phyloP scores from a whole-genome alignment of 2,113 vertebrate genomes.

The Pangasianodon hypophthalmus region DNA sequence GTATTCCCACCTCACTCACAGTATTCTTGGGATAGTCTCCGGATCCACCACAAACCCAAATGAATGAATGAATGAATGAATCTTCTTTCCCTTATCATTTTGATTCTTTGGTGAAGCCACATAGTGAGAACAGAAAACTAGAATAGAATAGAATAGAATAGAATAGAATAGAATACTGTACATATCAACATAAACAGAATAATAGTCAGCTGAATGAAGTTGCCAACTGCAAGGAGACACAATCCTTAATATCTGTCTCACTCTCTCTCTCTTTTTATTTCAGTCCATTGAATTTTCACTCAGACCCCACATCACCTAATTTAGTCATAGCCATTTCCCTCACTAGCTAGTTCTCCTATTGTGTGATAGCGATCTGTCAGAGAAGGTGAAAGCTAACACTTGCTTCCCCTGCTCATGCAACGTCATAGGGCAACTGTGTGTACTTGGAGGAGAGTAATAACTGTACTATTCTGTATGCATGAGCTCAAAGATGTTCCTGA shows the following conservation, averaged over 20 bases:
- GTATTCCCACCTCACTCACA: background rate
- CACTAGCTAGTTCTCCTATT: background rate
- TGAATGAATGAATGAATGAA: background rate
- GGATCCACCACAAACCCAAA: background rate
- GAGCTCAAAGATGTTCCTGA: slow-evolving; percentile 2
- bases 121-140: background rate
- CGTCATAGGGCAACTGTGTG: background rate
- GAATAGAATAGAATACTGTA: background rate
- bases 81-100: no score
- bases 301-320: background rate
- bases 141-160: background rate
- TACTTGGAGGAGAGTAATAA: background rate
- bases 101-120: no score
- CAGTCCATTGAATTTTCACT: background rate
- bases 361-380: background rate
- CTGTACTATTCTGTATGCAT: slow-evolving; percentile 14
- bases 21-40: background rate
- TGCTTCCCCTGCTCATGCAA: background rate
- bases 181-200: background rate
- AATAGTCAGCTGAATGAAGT: background rate
- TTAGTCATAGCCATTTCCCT: background rate
- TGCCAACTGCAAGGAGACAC: background rate
- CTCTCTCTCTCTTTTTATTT: background rate
- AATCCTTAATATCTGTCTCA: background rate
- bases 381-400: background rate